These are phyloP conservation scores for Tromatobia lineatoria DNA, from an alignment of 2,888 invertebrate species.

Conservation along the genomic window DNA sequence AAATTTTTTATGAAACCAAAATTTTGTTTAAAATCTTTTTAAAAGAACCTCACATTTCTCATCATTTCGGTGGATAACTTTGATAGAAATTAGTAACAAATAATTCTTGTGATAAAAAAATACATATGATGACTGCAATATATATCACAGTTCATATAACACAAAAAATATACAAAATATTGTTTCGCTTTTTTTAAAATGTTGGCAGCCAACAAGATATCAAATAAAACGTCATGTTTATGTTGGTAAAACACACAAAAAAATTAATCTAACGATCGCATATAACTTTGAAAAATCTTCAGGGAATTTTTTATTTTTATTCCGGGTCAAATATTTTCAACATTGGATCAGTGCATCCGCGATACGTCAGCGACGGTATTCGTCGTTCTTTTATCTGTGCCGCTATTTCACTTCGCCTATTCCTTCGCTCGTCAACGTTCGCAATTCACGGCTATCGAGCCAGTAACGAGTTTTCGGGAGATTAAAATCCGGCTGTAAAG, in stretches of 20 bases:
- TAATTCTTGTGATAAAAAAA: too few species aligned
- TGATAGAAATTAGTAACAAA: too few species aligned
- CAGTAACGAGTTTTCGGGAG: constrained; percentile 18
- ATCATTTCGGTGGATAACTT: too few species aligned
- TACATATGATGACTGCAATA: not conserved
- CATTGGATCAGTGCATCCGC: not conserved
- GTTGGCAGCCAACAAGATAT: too few species aligned
- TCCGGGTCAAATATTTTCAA: not conserved
- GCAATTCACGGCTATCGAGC: constrained; percentile 18
- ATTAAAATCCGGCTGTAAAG: constrained; percentile 12
- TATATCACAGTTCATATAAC: not conserved
- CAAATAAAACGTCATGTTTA: too few species aligned
- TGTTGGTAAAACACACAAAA: not conserved
- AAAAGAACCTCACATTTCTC: too few species aligned
- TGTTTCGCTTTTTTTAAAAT: not conserved
- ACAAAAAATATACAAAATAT: not conserved
- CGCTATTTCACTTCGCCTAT: not conserved
- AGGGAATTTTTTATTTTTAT: not conserved
- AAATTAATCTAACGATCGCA: not conserved
- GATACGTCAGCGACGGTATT: not conserved
- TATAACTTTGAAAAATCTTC: not conserved
- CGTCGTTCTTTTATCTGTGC: not conserved
- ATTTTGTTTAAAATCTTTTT: not conserved
- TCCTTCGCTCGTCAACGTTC: not conserved
- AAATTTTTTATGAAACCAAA: not conserved